Conservation (phyloP, 2,797 vertebrate species). For the Cyprinella venusta region DNA sequence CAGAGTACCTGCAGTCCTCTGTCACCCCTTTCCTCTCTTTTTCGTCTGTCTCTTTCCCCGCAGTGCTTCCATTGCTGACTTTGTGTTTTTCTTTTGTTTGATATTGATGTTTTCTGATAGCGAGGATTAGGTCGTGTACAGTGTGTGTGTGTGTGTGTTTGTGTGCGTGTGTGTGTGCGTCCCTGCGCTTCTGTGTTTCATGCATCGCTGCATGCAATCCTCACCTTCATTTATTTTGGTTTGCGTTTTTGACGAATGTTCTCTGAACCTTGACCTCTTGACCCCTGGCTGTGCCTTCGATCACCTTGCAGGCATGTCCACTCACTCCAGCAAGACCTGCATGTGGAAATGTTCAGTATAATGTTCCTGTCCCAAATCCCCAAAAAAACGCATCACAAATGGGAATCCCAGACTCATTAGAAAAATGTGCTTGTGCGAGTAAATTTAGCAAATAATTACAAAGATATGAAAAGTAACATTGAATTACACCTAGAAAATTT, state of each 20-base stretch:
- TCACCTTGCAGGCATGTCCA: slow-evolving; percentile 51
- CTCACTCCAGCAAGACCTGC: slow-evolving; percentile 36
- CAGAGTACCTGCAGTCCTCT: slow-evolving; percentile 32
- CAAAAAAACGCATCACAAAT: neutral
- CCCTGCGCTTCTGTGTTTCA: slow-evolving; percentile 57
- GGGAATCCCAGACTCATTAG: neutral
- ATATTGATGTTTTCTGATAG: slow-evolving; percentile 51
- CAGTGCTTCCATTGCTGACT: slow-evolving; percentile 34
- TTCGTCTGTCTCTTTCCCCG: slow-evolving; percentile 24
- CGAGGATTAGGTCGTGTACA: slow-evolving; percentile 37
- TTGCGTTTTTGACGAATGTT: slow-evolving; percentile 43
- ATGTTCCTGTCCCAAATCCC: slow-evolving; percentile 26
- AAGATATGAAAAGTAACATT: neutral
- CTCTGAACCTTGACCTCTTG: slow-evolving; percentile 30
- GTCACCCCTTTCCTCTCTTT: slow-evolving; percentile 24
- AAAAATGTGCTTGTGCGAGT: neutral
- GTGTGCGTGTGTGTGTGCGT: slow-evolving; percentile 50
- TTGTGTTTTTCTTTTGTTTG: slow-evolving; percentile 49
- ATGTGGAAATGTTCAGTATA: slow-evolving; percentile 30
- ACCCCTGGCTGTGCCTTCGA: slow-evolving; percentile 7
- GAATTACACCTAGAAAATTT: neutral
- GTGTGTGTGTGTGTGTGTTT: slow-evolving; percentile 44
- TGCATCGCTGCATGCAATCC: slow-evolving; percentile 52
- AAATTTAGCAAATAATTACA: neutral
- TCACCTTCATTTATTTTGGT: slow-evolving; percentile 37